Evolutionary conservation across 2,888 invertebrate species (phyloP), one percentile per base, ranked within the genome.

Genomic region (Euplexia lucipara): DNA sequence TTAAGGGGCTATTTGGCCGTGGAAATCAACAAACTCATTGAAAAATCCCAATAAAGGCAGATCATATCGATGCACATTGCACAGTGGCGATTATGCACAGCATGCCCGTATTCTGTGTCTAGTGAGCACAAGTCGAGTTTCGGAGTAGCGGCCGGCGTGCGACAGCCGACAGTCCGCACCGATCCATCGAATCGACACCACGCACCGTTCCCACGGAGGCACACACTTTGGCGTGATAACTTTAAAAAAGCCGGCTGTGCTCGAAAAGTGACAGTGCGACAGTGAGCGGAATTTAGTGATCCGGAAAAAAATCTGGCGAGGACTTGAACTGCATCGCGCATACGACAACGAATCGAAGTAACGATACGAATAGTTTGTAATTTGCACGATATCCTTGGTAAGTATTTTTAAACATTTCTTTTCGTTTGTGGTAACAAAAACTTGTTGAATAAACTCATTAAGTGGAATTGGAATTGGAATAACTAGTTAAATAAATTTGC

Each of bases 211-310:
- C 85, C 81, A 81, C 86, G 84, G 84, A 75, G 84, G 81, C 73
- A 71, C 86, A 82, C 83, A 82, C 78, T 81, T 87, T 85, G 86
- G 86, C 90, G 92, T 88, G 90, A 88, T 86, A 88, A 87, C 86
- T 87, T 85, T 70, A 82, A 80, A 81, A 89, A 89, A 88, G 88
- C 88, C 92, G 90, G 89, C 88, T 85, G 92, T 89, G 91, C 86
- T 86, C 81, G 78, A 77, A 85, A 86, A 93, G 94, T 94, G 94
- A 91, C 89, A 93, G 94, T 94, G 94, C 91, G 86, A 89, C 86
- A 90, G 93, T 93, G 93, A 88, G 84, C 86, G 85, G 86, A 86
- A 85, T 86, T 84, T 82, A 90, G 92, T 93, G 93, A 85, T 86
- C 85, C 88, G 84, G 86, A 86, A 88, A 84, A 68, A 67, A 66